These are phyloP conservation scores for Myoxocephalus aenaeus DNA, from an alignment of 2,797 vertebrate species.

Conservation along the genomic window DNA sequence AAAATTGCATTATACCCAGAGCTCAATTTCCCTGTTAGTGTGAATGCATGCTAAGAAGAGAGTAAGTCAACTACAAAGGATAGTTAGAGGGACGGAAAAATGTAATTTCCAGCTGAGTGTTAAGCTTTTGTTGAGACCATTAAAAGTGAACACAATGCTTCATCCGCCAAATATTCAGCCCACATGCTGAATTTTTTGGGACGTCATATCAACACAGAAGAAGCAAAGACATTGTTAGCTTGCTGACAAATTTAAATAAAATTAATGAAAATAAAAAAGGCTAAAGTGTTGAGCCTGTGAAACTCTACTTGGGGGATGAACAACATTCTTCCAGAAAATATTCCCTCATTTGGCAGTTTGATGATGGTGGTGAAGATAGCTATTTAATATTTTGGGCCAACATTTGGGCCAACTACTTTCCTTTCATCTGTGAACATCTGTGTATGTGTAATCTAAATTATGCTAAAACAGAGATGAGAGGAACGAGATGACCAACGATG, in stretches of 20 bases:
- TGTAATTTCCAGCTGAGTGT: slow-evolving; percentile 47
- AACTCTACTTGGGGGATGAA: background rate
- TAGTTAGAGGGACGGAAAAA: background rate
- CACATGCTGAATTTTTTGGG: slow-evolving; percentile 32
- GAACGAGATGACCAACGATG: background rate
- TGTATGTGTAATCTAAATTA: background rate
- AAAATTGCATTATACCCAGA: slow-evolving; percentile 1
- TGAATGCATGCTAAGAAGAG: slow-evolving; percentile 1
- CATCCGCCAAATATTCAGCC: slow-evolving; percentile 35
- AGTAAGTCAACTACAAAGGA: slow-evolving; percentile 33
- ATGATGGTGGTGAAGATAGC: background rate
- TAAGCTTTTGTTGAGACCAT: slow-evolving; percentile 48
- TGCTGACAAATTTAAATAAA: slow-evolving; percentile 9
- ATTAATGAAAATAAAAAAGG: background rate
- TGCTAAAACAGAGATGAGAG: background rate
- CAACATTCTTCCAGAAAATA: background rate
- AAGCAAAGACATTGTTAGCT: slow-evolving; percentile 1
- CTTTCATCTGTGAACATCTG: background rate
- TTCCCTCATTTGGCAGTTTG: background rate
- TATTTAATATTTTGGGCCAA: background rate
- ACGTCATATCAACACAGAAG: slow-evolving; percentile 4
- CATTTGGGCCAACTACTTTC: slow-evolving; percentile 8
- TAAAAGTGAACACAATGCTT: slow-evolving; percentile 43
- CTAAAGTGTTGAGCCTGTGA: background rate
- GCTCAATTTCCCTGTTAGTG: slow-evolving; percentile 22